Percentiles rank a stretch among this genome's conserved stretches.
These are phyloP conservation scores for Volucella inflata DNA, from an alignment of 2,888 invertebrate genomes.

Conservation along the genomic window DNA sequence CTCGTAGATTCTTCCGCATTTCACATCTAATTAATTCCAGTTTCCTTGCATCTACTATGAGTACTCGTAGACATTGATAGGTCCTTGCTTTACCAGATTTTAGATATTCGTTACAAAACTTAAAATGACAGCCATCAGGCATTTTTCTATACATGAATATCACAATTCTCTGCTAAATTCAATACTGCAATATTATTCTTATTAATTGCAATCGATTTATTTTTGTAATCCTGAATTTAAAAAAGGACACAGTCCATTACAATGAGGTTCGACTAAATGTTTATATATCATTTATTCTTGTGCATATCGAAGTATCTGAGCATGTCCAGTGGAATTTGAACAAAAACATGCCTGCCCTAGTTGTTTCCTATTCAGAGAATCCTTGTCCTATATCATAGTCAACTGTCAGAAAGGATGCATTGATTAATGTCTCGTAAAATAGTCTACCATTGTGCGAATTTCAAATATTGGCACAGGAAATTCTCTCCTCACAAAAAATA, in stretches of 20 bases:
- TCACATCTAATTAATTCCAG: constrained; percentile 65
- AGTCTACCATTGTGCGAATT: constrained; percentile 60
- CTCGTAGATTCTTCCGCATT: constrained; percentile 58
- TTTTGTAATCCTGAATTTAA: constrained; percentile 31
- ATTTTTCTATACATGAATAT: constrained; percentile 26
- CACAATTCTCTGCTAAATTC: constrained; percentile 39
- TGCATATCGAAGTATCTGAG: constrained; percentile 19
- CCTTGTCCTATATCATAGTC: constrained; percentile 1
- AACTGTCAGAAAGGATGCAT: constrained; percentile 44
- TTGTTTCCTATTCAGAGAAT: constrained; percentile 1
- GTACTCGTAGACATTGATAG: constrained; percentile 29
- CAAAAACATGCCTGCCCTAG: constrained; percentile 67
- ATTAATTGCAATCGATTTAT: constrained; percentile 70
- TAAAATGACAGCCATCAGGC: constrained; percentile 41
- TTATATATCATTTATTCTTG: constrained; percentile 69
- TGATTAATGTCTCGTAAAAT: constrained; percentile 67
- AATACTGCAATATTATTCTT: constrained; percentile 53
- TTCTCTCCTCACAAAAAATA: neutral
- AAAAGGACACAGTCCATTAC: constrained; percentile 57
- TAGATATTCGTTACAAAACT: neutral
- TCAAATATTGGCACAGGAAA: constrained; percentile 68
- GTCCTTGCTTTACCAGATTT: constrained; percentile 4
- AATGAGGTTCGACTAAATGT: constrained; percentile 57
- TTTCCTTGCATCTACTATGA: constrained; percentile 19
- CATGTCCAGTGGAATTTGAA: constrained; percentile 37